phyloP scores from a whole-genome alignment of 37 sponge, comb jelly and placozoan species.

The Diacarnus erythraeanus region DNA sequence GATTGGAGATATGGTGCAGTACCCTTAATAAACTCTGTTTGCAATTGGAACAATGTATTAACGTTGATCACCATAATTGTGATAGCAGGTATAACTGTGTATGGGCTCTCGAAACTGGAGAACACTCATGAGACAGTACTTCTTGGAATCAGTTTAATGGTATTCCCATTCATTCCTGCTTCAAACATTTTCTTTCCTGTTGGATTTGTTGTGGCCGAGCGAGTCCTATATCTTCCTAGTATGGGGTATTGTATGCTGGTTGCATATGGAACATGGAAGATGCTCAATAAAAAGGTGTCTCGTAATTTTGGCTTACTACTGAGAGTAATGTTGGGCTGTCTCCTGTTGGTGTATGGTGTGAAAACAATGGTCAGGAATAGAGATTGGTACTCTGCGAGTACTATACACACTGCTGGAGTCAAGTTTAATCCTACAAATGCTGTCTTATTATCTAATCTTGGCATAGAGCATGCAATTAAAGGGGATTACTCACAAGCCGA shows the following conservation, averaged over 20 bases:
- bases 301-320: background rate
- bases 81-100: slow-evolving; percentile 21
- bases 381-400: slow-evolving; percentile 64
- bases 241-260: slow-evolving; percentile 59
- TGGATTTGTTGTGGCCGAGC: slow-evolving; percentile 95
- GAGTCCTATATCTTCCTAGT: slow-evolving; percentile 93
- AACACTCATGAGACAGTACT: slow-evolving; percentile 27
- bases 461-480: slow-evolving; percentile 65
- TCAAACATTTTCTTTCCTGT: slow-evolving; percentile 95
- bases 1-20: slow-evolving; percentile 93
- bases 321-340: background rate
- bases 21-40: slow-evolving; percentile 64
- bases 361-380: slow-evolving; percentile 75
- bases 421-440: slow-evolving; percentile 72
- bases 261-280: slow-evolving; percentile 12
- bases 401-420: slow-evolving; percentile 76
- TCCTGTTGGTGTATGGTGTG: slow-evolving; percentile 37
- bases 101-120: background rate
- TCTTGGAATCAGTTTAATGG: slow-evolving; percentile 59
- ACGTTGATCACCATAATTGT: slow-evolving; percentile 43
- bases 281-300: background rate
- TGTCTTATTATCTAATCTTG: slow-evolving; percentile 63
- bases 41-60: slow-evolving; percentile 68
- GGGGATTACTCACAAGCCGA: slow-evolving; percentile 65
- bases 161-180: slow-evolving; percentile 92